A percentile compares a stretch with the other conserved stretches of the same genome.
Conservation (phyloP, 2,797 vertebrate genomes). For the Esox masquinongy region DNA sequence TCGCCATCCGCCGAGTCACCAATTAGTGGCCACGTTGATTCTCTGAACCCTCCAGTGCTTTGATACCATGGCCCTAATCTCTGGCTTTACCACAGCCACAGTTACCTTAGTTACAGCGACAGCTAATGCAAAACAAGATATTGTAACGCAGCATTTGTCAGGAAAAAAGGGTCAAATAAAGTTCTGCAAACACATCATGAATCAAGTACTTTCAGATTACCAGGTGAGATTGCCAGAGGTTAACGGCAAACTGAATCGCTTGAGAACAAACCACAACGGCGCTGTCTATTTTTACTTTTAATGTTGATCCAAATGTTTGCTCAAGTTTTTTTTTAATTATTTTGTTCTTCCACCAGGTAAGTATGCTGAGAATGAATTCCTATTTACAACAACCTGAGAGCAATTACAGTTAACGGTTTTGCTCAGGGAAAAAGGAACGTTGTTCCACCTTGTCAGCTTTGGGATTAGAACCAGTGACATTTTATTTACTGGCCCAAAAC, state of each 20-base stretch:
- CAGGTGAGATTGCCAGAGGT: conserved; percentile 64
- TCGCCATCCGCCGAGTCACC: conserved; percentile 67
- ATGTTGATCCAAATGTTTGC: no score
- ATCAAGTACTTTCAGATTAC: conserved; percentile 61
- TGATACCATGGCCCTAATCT: conserved; percentile 65
- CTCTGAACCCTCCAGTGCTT: conserved; percentile 67
- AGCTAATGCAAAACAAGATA: conserved; percentile 56
- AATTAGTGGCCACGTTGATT: conserved; percentile 79
- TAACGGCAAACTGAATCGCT: conserved; percentile 62
- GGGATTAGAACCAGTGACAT: no score
- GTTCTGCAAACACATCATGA: conserved; percentile 33
- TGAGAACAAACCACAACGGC: conserved; percentile 69
- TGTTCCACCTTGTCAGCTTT: no score
- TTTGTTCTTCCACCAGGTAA: no score
- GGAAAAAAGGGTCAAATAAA: conserved; percentile 12
- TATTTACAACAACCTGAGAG: no score
- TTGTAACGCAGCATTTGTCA: conserved; percentile 43
- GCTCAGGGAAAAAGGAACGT: no score
- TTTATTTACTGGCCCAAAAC: no score
- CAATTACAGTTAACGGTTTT: no score
- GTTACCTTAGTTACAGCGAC: conserved; percentile 49
- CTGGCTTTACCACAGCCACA: conserved; percentile 54
- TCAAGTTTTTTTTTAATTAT: no score
- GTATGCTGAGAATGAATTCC: no score
- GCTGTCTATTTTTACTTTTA: conserved; percentile 61